A percentile compares a stretch with the other conserved stretches of the same genome.
Evolutionary conservation across 2,797 vertebrate genomes (phyloP).

Genomic region (Antennarius maculatus): DNA sequence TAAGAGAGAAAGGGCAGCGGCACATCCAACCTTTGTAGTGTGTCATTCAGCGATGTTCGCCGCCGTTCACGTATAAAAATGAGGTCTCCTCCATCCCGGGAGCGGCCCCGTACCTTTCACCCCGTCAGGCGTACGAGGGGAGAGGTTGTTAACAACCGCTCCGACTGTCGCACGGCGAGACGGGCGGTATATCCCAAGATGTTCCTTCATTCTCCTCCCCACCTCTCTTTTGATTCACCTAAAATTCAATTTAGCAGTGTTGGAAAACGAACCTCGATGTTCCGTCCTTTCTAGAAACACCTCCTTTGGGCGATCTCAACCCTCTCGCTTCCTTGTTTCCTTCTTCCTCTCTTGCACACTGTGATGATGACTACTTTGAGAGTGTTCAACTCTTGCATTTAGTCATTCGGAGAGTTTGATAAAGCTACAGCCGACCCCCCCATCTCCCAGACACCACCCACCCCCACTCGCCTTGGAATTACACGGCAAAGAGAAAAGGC

Average conservation of each 20-base stretch:
- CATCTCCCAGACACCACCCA: slow-evolving; percentile 5
- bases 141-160: slow-evolving; percentile 64
- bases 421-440: slow-evolving; percentile 64
- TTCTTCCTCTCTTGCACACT: slow-evolving; percentile 26
- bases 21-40: slow-evolving; percentile 86
- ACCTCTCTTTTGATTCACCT: not conserved
- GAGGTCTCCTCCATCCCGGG: slow-evolving; percentile 76
- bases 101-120: slow-evolving; percentile 71
- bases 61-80: slow-evolving; percentile 81
- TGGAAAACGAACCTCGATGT: slow-evolving; percentile 4
- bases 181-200: not conserved
- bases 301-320: no score
- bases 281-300: not conserved
- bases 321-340: slow-evolving; percentile 9
- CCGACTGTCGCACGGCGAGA: slow-evolving; percentile 45
- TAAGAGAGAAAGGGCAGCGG: slow-evolving; percentile 86
- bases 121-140: slow-evolving; percentile 57
- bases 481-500: slow-evolving; percentile 72
- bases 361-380: slow-evolving; percentile 59
- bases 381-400: slow-evolving; percentile 52
- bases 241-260: slow-evolving; percentile 20
- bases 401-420: slow-evolving; percentile 69
- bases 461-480: slow-evolving; percentile 49
- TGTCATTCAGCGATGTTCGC: slow-evolving; percentile 84
- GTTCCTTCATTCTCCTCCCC: not conserved